Percentiles rank a stretch among this genome's conserved stretches.
phyloP scores from a whole-genome alignment of 2,797 vertebrate species.

The Microhierax caerulescens region DNA sequence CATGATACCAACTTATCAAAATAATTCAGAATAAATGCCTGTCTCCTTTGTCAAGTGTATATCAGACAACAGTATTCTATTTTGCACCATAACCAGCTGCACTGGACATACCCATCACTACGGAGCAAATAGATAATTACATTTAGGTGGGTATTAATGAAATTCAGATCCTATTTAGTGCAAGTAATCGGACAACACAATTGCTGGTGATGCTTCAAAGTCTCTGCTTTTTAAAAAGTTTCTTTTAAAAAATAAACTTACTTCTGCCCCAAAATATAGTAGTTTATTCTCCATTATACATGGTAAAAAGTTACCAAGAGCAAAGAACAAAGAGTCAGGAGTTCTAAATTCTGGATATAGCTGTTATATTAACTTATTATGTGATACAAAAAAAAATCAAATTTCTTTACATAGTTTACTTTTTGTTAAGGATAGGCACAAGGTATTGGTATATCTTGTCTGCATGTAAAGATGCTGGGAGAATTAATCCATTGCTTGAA shows the following conservation, averaged over 20 bases:
- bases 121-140: not conserved
- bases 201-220: not conserved
- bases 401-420: not conserved
- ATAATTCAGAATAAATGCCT: not conserved
- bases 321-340: not conserved
- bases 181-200: not conserved
- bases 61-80: not conserved
- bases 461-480: not conserved
- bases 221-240: not conserved
- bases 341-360: not conserved
- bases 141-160: not conserved
- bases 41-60: not conserved
- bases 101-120: not conserved
- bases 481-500: not conserved
- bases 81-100: not conserved
- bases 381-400: not conserved
- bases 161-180: not conserved
- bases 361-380: not conserved
- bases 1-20: not conserved
- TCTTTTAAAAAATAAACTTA: not conserved
- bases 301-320: not conserved
- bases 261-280: not conserved
- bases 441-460: not conserved
- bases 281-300: not conserved
- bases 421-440: not conserved